These are phyloP conservation scores for Bacillus rossius DNA, from an alignment of 1,140 invertebrate species.

Conservation along the genomic window DNA sequence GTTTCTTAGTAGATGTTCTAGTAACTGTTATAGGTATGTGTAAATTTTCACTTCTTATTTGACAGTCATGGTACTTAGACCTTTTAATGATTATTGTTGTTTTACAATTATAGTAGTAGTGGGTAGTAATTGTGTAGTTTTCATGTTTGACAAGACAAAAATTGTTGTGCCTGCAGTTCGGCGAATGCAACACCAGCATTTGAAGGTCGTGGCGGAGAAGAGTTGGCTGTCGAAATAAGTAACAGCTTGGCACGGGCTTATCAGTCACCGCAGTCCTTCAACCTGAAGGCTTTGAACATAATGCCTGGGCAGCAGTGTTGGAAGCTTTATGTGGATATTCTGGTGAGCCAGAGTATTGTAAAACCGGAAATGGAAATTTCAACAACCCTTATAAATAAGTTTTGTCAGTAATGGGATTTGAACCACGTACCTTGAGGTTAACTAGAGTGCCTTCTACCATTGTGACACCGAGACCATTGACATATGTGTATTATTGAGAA, in stretches of 20 bases:
- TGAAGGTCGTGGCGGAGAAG: slow-evolving; percentile 90
- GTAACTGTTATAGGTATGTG: no score
- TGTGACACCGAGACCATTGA: no score
- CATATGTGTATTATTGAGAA: no score
- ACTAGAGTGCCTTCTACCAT: not conserved
- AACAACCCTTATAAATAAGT: not conserved
- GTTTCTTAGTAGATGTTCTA: no score
- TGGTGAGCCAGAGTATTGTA: no score
- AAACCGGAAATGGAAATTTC: no score
- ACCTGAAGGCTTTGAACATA: slow-evolving; percentile 76
- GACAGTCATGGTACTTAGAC: no score
- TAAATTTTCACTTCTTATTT: no score
- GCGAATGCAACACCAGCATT: slow-evolving; percentile 94
- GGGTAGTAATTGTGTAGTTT: no score
- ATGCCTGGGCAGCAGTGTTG: slow-evolving; percentile 83
- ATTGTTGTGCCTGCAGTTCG: slow-evolving; percentile 62
- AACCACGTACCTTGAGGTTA: not conserved
- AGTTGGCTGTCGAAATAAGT: slow-evolving; percentile 77
- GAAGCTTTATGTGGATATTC: slow-evolving; percentile 89
- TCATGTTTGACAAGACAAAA: no score
- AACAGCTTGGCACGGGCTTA: slow-evolving; percentile 73
- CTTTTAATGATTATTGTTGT: no score
- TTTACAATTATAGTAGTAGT: no score
- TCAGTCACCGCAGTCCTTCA: slow-evolving; percentile 64
- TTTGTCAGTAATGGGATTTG: slow-evolving; percentile 5